These are phyloP conservation scores for Gallinago nigripennis DNA, from an alignment of 2,797 vertebrate species.

Conservation along the genomic window DNA sequence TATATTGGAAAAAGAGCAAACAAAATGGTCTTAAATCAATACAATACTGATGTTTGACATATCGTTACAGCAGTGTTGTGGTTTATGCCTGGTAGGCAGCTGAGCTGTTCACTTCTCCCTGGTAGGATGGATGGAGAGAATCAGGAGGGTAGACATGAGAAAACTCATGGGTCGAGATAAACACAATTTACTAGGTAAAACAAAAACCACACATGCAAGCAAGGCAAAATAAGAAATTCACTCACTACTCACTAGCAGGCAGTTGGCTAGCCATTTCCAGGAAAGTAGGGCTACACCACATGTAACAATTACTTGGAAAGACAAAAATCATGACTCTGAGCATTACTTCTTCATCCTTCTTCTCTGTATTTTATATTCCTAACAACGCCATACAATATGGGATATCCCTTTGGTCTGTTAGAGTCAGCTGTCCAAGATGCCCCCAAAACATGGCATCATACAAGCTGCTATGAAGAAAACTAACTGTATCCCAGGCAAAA, in stretches of 20 bases:
- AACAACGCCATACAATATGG: not conserved
- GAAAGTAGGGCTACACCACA: not conserved
- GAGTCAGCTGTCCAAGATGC: not conserved
- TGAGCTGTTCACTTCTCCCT: fast-evolving
- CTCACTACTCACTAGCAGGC: not conserved
- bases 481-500: not conserved
- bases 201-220: not conserved
- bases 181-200: not conserved
- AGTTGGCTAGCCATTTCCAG: not conserved
- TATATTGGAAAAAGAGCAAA: too few species aligned
- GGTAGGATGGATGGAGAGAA: not conserved
- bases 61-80: too few species aligned
- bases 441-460: not conserved
- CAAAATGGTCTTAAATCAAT: too few species aligned
- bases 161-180: not conserved
- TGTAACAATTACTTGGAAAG: not conserved
- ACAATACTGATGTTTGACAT: too few species aligned
- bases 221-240: not conserved
- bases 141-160: fast-evolving
- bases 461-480: not conserved
- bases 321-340: not conserved
- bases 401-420: not conserved
- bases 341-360: not conserved
- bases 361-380: not conserved
- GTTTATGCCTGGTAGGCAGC: not conserved